Evolutionary conservation across 2,797 vertebrate genomes (phyloP).

Genomic region (Aerospiza tachiro): DNA sequence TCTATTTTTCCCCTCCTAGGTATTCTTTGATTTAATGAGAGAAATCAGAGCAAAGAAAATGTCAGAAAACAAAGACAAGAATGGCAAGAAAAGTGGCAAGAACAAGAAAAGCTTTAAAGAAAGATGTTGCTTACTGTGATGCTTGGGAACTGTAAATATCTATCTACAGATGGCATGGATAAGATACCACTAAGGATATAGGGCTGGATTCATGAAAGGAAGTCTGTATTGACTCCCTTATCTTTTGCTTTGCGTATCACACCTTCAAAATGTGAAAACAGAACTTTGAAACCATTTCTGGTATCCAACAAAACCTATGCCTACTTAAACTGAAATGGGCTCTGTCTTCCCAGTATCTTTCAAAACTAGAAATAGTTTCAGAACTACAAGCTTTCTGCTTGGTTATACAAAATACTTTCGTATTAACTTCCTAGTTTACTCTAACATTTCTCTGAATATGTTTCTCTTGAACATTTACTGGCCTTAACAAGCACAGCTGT

Average conservation of each 20-base stretch:
- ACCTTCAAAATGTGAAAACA: constrained; percentile 66
- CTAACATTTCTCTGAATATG: neutral
- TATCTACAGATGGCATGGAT: constrained; percentile 26
- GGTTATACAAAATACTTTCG: neutral
- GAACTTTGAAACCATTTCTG: constrained; percentile 28
- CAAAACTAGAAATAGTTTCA: constrained; percentile 38
- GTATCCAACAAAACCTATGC: constrained; percentile 38
- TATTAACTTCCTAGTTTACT: constrained; percentile 6
- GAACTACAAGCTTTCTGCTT: neutral
- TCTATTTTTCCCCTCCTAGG: constrained; percentile 74
- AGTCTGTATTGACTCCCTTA: constrained; percentile 43
- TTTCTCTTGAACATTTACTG: constrained; percentile 44
- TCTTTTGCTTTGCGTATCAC: constrained; percentile 48
- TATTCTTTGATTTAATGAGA: constrained; percentile 97
- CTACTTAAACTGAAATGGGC: constrained; percentile 12
- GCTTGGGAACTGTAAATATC: constrained; percentile 23
- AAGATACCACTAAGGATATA: constrained; percentile 34
- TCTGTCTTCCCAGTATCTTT: neutral
- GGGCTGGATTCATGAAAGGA: constrained; percentile 51
- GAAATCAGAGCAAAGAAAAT: constrained; percentile 95
- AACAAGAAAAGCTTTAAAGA: constrained; percentile 96
- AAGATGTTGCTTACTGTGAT: constrained; percentile 96
- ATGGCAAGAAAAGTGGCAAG: constrained; percentile 90
- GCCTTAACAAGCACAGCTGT: constrained; percentile 56
- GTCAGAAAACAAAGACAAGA: constrained; percentile 95